A percentile compares a stretch with the other conserved stretches of the same genome.
Evolutionary conservation across 2,888 invertebrate genomes (phyloP).

Genomic region (Plemyria rubiginata): DNA sequence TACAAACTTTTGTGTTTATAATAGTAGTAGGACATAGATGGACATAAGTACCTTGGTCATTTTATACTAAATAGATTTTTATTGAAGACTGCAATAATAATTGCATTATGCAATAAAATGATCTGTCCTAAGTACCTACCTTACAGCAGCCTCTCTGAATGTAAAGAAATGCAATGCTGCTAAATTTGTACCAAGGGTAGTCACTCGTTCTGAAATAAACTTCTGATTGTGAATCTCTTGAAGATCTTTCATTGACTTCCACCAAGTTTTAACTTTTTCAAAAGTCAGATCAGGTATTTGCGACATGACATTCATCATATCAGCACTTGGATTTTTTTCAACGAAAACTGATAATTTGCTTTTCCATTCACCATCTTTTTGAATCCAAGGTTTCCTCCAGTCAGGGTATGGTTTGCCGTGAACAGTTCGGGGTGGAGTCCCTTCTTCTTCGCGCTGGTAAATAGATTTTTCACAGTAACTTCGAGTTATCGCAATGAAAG

Average conservation of each 20-base stretch:
- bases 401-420: conserved; percentile 79
- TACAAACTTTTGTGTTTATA: no score
- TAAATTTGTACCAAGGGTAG: conserved; percentile 90
- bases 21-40: no score
- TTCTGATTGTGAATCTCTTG: conserved; percentile 85
- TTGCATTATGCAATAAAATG: background rate
- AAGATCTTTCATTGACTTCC: conserved; percentile 72
- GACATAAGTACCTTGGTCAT: background rate
- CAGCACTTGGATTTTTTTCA: conserved; percentile 69
- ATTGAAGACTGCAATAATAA: background rate
- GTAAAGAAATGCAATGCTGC: conserved; percentile 95
- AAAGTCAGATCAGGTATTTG: conserved; percentile 82
- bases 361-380: conserved; percentile 84
- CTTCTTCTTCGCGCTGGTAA: conserved; percentile 72
- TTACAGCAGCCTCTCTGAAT: conserved; percentile 89
- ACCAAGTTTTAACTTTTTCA: conserved; percentile 83
- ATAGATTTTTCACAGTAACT: conserved; percentile 67
- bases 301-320: conserved; percentile 72
- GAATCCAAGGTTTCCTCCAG: conserved; percentile 87
- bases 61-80: background rate
- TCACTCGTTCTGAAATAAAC: conserved; percentile 84
- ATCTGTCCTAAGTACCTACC: conserved; percentile 67
- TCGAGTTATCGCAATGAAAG: conserved; percentile 52
- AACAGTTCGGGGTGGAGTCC: conserved; percentile 58
- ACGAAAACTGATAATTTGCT: conserved; percentile 85